Base-by-base conservation (phyloP, 2,113 vertebrate genomes). In the Pyxicephalus adspersus region DNA sequence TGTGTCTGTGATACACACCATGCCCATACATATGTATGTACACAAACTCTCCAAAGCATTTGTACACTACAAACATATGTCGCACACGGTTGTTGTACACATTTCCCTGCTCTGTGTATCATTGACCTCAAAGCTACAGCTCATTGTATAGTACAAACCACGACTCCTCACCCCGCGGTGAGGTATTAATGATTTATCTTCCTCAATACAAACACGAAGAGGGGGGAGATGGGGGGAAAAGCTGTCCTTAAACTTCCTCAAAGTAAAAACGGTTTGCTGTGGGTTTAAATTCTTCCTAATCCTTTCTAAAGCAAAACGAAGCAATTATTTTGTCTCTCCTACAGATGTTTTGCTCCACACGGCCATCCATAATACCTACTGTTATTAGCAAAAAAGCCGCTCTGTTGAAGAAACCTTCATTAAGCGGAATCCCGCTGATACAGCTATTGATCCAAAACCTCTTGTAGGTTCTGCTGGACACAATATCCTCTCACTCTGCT, bases 371-470 rank as follows among this genome's bases (percentile, higher is more conserved):
- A 85, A 88, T 86, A 84, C 87, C 87, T 31, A 29, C 89, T 89
- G 91, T 84, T 54, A 71, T 86, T 85, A 85, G 90, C 87, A 1
- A 84, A 90, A 84, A 88, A 57, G 83, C 45, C 88, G 85, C 8
- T 55, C 91, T 45, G 81, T 83, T 64, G 80, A 75, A 82, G 70
- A 0, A 57, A 54, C 87, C 90, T 90, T 94, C 91, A 89, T 94
- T 94, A 94, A 87, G 73, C 64, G 77, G 91, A 88, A 87, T 84
- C 91, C 91, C 64, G 92, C 92, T 93, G 93, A 84, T 85, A 82
- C 74, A 84, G 83, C 90, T 90, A 89, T 92, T 91, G 93, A 94
- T 92, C 90, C 86, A 31, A 83, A 87, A 66, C 87, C 68, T 54
- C 64, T 28, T 31, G 26, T 63, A 54, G 72, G 71, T 73, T 75